Conservation (phyloP, 2,888 invertebrate genomes). For the Thyatira batis region DNA sequence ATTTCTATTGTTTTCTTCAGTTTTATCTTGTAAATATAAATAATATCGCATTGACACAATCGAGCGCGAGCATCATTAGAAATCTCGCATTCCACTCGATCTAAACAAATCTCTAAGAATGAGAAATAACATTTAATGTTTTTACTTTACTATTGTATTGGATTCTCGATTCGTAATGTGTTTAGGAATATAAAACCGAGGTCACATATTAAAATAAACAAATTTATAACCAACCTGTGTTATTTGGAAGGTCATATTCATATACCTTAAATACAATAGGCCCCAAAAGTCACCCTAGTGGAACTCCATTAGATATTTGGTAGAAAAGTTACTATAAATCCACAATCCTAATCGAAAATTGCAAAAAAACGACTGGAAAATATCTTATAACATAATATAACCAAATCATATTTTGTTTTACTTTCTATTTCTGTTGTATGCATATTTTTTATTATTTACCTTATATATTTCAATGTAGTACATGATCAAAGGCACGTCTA, state of each 20-base stretch:
- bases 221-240: not conserved
- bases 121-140: constrained; percentile 45
- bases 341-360: not conserved
- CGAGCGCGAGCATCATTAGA: constrained; percentile 37
- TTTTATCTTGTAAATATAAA: constrained; percentile 57
- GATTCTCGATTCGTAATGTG: constrained; percentile 36
- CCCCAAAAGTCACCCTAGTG: not conserved
- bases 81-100: constrained; percentile 48
- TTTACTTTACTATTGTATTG: constrained; percentile 36
- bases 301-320: not conserved
- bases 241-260: not conserved
- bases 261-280: not conserved
- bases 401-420: too few species aligned
- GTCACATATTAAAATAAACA: constrained; percentile 7
- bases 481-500: not conserved
- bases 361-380: not conserved
- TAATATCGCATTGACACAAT: constrained; percentile 45
- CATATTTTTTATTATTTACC: too few species aligned
- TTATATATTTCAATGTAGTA: not conserved
- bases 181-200: constrained; percentile 31
- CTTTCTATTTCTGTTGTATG: too few species aligned
- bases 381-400: too few species aligned
- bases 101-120: constrained; percentile 49
- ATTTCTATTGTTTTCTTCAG: constrained; percentile 52
- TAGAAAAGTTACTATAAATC: not conserved